Evolutionary conservation across 23 tunicate genomes (phyloP).

Genomic region (Trididemnum clinides): DNA sequence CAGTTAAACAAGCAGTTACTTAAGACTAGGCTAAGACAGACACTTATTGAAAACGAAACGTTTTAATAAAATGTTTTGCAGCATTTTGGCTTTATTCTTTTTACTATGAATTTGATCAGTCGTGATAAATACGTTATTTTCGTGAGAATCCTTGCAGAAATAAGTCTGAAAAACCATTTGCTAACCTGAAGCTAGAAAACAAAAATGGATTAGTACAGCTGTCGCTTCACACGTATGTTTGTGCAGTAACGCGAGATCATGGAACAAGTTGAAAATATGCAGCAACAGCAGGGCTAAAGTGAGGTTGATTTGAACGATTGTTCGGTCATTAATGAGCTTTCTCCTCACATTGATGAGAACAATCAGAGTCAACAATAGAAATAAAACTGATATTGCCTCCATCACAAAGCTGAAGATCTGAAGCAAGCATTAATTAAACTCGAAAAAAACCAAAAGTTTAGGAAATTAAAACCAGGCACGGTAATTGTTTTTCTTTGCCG

Average conservation of each 20-base stretch:
- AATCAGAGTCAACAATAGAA: conserved; percentile 25
- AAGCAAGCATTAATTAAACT: background rate
- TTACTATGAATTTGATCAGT: too few species aligned
- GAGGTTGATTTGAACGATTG: conserved; percentile 61
- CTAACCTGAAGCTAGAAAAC: too few species aligned
- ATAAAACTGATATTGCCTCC: conserved; percentile 30
- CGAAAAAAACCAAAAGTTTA: background rate
- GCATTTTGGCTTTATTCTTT: too few species aligned
- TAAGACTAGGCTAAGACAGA: too few species aligned
- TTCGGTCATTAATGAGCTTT: conserved; percentile 43
- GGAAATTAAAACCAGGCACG: background rate
- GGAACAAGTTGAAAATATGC: conserved; percentile 48
- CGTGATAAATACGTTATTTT: too few species aligned
- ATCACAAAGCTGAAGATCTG: background rate
- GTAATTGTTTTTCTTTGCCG: background rate
- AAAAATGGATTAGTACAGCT: conserved; percentile 52
- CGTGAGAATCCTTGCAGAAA: too few species aligned
- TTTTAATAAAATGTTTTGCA: too few species aligned
- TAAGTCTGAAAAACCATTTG: too few species aligned
- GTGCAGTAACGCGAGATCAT: conserved; percentile 47
- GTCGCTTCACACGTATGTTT: conserved; percentile 37
- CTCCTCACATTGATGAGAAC: conserved; percentile 43
- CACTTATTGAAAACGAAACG: too few species aligned
- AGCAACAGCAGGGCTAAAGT: conserved; percentile 41
- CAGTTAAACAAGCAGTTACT: too few species aligned